phyloP scores from a whole-genome alignment of 2,888 invertebrate genomes.

The Cephus spinipes region DNA sequence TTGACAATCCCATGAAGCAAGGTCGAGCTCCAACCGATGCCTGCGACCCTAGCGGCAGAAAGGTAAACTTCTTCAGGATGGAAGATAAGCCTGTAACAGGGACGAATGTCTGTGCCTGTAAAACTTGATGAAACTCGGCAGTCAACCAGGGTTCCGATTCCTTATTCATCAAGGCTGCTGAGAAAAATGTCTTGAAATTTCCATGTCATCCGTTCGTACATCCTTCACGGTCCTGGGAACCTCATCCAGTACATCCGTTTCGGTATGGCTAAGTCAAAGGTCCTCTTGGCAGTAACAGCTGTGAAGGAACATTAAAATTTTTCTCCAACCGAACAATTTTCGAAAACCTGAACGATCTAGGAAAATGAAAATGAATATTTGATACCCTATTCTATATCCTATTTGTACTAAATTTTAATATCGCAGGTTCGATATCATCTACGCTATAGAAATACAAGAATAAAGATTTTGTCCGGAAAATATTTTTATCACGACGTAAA shows the following conservation, averaged over 20 bases:
- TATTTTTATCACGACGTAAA: no score
- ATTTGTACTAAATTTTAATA: background rate
- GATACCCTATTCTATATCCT: background rate
- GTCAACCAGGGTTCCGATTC: constrained; percentile 38
- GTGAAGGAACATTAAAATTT: background rate
- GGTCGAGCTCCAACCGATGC: background rate
- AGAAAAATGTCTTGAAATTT: constrained; percentile 45
- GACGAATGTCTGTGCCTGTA: constrained; percentile 7
- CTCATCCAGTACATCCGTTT: background rate
- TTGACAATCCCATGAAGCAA: background rate
- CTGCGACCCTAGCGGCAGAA: background rate
- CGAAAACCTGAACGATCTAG: no score
- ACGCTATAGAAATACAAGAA: no score
- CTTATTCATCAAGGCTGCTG: constrained; percentile 53
- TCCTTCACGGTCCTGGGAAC: constrained; percentile 10
- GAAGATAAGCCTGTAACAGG: constrained; percentile 4
- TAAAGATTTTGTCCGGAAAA: no score
- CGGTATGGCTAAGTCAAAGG: background rate
- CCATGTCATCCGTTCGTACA: constrained; percentile 33
- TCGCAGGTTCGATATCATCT: no score
- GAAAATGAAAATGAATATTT: no score
- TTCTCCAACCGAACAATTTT: no score
- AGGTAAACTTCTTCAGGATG: background rate
- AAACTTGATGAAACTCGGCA: constrained; percentile 48
- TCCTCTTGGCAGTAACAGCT: background rate